Conservation (phyloP, 2,888 invertebrate species). For the Branchipolynoe longqiensis region DNA sequence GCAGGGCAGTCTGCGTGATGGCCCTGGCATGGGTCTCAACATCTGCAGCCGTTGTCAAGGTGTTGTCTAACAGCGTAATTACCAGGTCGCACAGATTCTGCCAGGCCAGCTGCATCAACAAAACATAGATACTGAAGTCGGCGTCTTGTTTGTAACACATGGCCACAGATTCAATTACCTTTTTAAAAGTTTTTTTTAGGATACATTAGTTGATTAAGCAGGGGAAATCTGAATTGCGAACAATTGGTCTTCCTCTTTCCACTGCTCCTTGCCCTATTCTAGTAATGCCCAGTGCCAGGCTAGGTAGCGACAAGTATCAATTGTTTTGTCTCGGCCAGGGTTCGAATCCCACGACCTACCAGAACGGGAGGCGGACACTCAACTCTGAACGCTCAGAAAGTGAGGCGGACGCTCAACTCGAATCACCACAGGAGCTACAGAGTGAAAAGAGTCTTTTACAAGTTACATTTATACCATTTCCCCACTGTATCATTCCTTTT, state of each 20-base stretch:
- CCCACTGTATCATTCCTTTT: no score
- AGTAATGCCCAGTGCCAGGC: no score
- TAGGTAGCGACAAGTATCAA: neutral
- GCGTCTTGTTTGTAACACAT: neutral
- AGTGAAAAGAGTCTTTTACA: no score
- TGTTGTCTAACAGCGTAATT: neutral
- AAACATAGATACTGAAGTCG: neutral
- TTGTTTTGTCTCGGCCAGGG: neutral
- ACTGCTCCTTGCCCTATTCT: no score
- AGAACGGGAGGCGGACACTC: no score
- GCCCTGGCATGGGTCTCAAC: neutral
- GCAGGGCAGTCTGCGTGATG: neutral
- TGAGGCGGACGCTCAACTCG: no score
- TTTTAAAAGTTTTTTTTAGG: neutral
- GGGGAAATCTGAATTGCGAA: no score
- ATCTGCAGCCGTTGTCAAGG: neutral
- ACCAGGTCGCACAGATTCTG: constrained; percentile 20
- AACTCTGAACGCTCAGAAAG: no score
- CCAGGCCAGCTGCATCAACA: neutral
- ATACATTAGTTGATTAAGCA: no score
- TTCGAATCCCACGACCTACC: no score
- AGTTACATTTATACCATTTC: no score
- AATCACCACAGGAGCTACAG: neutral
- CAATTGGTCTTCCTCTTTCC: no score
- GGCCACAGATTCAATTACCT: neutral